Base-by-base conservation (phyloP, 2,888 invertebrate genomes). In the Noctua fimbriata region DNA sequence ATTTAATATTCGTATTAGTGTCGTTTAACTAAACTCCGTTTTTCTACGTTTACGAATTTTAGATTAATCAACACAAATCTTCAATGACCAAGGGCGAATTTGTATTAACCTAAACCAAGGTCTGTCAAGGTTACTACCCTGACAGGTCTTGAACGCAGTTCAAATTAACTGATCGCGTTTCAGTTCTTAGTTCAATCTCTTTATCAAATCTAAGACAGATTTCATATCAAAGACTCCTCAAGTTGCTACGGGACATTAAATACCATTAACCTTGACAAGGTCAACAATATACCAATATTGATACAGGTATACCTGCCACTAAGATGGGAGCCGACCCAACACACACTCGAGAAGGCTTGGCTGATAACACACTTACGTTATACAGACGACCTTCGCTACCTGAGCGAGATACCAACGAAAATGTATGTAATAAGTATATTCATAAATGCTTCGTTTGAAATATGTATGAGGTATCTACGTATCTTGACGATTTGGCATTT, bases 341-440 rank as follows among this genome's bases (percentile, higher is more conserved):
- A 79, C 28, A 49, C 41, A 36, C 49, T 84, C 55, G 28, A 70
- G 55, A 36, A 79, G 24, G 69, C n/a, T 58, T 44, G 63, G 28
- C 65, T 63, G 58, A 66, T 80, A 73, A 72, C 41, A 60, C 70
- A 71, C 83, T 82, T 36, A 78, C 47, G 36, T 67, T 77, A 83
- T 60, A 52, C 32, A 18, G 24, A 12, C 32, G 83, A 69, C 78
- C 67, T 60, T 78, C 83, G 44, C 52, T 80, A 80, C 58, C 78
- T 78, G 65, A 0, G 12, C 21, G n/a, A 44, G 32, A 67, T 44
- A 67, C 9, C 67, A 36, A 9, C 58, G 16, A 67, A 55, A 55
- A 66, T 58, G 55, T 32, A 41, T 16, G 24, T n/a, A 16, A 66
- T 9, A 63, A 32, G 63, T 63, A 32, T 18, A 32, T 63, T 18